Percentiles rank a stretch among this genome's conserved stretches.
Evolutionary conservation across 2,113 vertebrate genomes (phyloP).

Genomic region (Polypterus senegalus): DNA sequence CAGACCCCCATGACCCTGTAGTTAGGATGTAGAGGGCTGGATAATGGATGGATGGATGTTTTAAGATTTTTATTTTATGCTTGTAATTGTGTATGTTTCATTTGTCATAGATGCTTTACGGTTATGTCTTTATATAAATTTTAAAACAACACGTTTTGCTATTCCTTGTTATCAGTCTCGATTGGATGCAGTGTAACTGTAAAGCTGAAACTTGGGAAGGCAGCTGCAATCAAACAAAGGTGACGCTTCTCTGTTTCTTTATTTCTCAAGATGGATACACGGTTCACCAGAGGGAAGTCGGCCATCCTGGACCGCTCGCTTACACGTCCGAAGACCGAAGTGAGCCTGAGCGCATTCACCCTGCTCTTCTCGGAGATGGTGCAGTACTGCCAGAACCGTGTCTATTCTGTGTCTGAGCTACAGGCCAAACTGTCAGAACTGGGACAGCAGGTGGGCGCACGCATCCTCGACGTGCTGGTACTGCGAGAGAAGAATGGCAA

Average conservation of each 20-base stretch:
- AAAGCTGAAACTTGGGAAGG: not conserved
- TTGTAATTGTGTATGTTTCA: too few relatives aligned
- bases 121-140: too few relatives aligned
- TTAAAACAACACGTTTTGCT: too few relatives aligned
- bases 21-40: too few relatives aligned
- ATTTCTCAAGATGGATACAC: conserved; percentile 59
- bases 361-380: conserved; percentile 89
- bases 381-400: conserved; percentile 87
- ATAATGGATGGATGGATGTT: too few relatives aligned
- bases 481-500: conserved; percentile 74
- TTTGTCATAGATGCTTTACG: too few relatives aligned
- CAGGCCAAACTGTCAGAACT: conserved; percentile 71
- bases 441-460: conserved; percentile 75
- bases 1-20: too few relatives aligned
- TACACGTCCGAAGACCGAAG: conserved; percentile 68
- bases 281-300: conserved; percentile 81
- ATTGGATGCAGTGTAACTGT: too few relatives aligned
- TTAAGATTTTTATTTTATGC: too few relatives aligned
- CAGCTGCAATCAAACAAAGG: not conserved
- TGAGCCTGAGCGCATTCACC: conserved; percentile 75
- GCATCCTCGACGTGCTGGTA: conserved; percentile 74
- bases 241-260: not conserved
- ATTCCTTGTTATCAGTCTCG: too few relatives aligned
- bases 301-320: conserved; percentile 71
- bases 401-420: conserved; percentile 83